A percentile compares a stretch with the other conserved stretches of the same genome.
Conservation (phyloP, 2,113 vertebrate genomes). For the Antidorcas marsupialis region DNA sequence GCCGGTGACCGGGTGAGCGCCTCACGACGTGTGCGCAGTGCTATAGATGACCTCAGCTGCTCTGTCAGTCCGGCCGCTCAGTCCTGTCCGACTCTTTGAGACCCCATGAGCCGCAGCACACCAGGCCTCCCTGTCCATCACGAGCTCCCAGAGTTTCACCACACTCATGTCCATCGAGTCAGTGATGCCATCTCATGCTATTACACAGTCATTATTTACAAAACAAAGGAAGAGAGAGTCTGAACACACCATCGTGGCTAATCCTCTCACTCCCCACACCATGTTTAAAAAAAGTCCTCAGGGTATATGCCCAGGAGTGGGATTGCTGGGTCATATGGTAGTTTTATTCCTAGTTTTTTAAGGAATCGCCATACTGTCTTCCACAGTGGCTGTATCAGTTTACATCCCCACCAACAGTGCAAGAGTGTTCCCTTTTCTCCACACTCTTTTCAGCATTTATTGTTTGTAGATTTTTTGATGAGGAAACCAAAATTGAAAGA, state of each 20-base stretch:
- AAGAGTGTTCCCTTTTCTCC: background rate
- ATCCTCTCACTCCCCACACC: background rate
- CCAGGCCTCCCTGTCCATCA: background rate
- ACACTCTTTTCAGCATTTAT: background rate
- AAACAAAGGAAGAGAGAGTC: background rate
- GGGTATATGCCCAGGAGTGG: background rate
- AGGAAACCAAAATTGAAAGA: background rate
- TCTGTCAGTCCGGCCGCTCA: too few species aligned
- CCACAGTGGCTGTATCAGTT: background rate
- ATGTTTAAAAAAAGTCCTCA: background rate
- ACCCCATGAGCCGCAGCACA: background rate
- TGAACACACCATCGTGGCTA: background rate
- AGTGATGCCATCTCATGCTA: background rate
- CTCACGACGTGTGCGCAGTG: accelerated
- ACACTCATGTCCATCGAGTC: background rate
- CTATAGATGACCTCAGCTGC: background rate
- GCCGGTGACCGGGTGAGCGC: accelerated
- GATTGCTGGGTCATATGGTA: background rate
- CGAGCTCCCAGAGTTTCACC: background rate
- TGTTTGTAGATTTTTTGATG: background rate
- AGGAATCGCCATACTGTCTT: background rate
- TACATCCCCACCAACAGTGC: background rate
- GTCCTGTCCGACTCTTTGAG: background rate
- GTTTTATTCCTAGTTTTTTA: background rate
- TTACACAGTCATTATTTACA: background rate